A percentile compares a stretch with the other conserved stretches of the same genome.
These are phyloP conservation scores for Macheiramphus alcinus DNA, from an alignment of 2,113 vertebrate genomes.

Conservation along the genomic window DNA sequence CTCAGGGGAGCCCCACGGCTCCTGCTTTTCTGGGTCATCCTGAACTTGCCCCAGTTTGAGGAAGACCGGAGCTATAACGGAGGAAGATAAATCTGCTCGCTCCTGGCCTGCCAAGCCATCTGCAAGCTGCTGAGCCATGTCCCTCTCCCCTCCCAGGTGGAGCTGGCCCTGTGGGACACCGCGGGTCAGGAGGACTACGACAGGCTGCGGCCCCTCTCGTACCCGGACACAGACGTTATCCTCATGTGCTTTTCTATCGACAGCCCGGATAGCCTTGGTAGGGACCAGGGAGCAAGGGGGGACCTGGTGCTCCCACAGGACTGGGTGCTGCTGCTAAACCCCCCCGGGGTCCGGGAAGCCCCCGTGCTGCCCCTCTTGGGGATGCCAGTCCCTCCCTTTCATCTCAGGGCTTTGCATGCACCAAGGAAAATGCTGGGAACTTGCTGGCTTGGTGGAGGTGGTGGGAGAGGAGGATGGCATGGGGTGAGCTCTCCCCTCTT, in stretches of 20 bases:
- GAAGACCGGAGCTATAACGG: not conserved
- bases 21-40: not conserved
- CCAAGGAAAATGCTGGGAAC: not conserved
- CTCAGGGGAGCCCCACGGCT: rapidly evolving
- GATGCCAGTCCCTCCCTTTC: not conserved
- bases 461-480: not conserved
- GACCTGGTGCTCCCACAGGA: not conserved
- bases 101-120: not conserved
- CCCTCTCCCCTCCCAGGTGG: conserved; percentile 79
- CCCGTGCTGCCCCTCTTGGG: rapidly evolving
- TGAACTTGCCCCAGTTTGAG: not conserved
- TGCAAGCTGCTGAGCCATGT: not conserved
- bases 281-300: not conserved
- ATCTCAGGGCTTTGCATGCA: not conserved
- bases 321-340: not conserved
- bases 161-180: conserved; percentile 95
- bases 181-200: conserved; percentile 98
- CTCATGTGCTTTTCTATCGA: conserved; percentile 99
- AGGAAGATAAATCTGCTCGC: not conserved
- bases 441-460: not conserved
- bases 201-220: conserved; percentile 91
- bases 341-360: rapidly evolving
- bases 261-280: conserved; percentile 95
- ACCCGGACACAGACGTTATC: conserved; percentile 96
- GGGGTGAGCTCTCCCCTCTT: not conserved